Percentiles rank a stretch among this genome's conserved stretches.
Conservation (phyloP, 2,888 invertebrate species). For the Notocelia uddmanniana region DNA sequence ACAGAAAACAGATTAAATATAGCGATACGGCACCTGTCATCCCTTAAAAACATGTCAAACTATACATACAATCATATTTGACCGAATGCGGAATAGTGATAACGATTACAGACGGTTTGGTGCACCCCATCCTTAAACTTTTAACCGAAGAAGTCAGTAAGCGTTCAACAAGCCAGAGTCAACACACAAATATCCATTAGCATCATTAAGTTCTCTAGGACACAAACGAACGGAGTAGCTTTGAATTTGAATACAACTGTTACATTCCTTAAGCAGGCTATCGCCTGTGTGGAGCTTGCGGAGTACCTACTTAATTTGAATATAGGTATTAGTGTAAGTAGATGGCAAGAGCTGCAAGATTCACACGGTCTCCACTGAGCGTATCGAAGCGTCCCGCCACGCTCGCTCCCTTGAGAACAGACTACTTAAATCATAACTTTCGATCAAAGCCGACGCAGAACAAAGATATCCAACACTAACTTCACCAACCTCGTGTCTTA, state of each 20-base stretch:
- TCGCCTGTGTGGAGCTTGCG: not conserved
- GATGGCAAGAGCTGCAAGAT: constrained; percentile 42
- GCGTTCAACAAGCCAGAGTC: not conserved
- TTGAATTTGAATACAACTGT: constrained; percentile 15
- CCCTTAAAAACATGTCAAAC: too few relatives aligned
- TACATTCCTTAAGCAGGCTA: not conserved
- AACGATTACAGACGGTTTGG: too few relatives aligned
- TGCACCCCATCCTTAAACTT: too few relatives aligned
- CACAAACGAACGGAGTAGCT: not conserved
- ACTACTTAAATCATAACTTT: constrained; percentile 51
- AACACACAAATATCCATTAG: not conserved
- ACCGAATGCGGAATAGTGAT: too few relatives aligned
- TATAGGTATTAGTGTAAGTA: constrained; percentile 25
- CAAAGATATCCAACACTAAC: constrained; percentile 34
- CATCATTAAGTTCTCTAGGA: not conserved
- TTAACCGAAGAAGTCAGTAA: not conserved
- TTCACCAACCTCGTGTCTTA: constrained; percentile 11
- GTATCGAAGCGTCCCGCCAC: constrained; percentile 49
- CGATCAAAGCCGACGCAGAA: constrained; percentile 48
- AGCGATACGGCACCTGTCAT: too few relatives aligned
- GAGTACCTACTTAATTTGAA: constrained; percentile 17
- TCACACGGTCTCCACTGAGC: constrained; percentile 53
- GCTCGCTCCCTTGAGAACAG: constrained; percentile 51
- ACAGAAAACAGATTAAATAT: too few relatives aligned
- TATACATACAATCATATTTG: too few relatives aligned